phyloP scores from a whole-genome alignment of 2,888 invertebrate species.

The Napeogenes inachia region DNA sequence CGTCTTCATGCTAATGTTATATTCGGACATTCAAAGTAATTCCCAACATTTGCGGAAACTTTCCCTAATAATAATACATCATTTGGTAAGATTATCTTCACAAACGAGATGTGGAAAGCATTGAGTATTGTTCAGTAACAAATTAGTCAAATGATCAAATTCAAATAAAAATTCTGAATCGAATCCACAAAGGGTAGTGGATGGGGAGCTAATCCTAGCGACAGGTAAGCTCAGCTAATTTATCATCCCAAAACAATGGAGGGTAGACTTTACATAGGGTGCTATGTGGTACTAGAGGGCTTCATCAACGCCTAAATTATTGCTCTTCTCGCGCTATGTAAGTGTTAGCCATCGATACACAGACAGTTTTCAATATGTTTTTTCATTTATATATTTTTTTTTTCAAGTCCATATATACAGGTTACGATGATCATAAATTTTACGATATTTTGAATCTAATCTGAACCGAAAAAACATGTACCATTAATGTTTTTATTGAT shows the following conservation, averaged over 20 bases:
- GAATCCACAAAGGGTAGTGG: constrained; percentile 53
- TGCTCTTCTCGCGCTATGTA: constrained; percentile 19
- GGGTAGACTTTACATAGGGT: constrained; percentile 37
- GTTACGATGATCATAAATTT: background rate
- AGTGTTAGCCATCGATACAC: constrained; percentile 16
- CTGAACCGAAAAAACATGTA: background rate
- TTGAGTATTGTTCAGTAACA: constrained; percentile 47
- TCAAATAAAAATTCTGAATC: constrained; percentile 65
- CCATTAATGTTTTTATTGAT: background rate
- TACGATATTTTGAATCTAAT: constrained; percentile 4
- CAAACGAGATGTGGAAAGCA: constrained; percentile 1
- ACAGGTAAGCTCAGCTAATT: constrained; percentile 74
- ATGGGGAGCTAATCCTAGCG: constrained; percentile 65
- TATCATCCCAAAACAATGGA: constrained; percentile 73
- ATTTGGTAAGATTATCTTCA: too few species aligned
- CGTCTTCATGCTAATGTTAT: background rate
- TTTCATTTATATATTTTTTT: background rate
- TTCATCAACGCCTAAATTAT: constrained; percentile 49
- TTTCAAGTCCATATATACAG: background rate
- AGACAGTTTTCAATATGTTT: constrained; percentile 6
- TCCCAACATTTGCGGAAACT: background rate
- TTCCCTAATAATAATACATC: background rate
- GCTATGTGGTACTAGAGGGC: constrained; percentile 50
- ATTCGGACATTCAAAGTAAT: background rate
- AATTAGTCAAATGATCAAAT: constrained; percentile 67